phyloP scores from a whole-genome alignment of 2,797 vertebrate species.

The Macrochelys suwanniensis region DNA sequence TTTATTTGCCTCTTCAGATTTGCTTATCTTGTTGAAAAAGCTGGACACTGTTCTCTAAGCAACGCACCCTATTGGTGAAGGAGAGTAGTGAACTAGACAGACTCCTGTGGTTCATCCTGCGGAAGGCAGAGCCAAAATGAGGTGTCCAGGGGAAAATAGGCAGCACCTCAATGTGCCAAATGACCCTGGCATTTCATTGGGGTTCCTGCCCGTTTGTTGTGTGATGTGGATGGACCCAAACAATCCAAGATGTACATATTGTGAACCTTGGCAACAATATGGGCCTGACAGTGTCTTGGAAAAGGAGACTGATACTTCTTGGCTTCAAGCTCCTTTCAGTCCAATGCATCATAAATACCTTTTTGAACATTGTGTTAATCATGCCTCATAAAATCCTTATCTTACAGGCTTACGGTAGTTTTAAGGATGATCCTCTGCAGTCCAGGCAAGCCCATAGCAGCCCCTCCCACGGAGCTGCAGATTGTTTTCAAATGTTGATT shows the following conservation, averaged over 20 bases:
- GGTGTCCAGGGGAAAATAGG: accelerated
- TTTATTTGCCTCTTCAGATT: not conserved
- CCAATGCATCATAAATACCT: conserved; percentile 28
- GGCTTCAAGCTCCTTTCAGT: not conserved
- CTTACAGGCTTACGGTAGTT: not conserved
- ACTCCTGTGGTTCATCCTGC: not conserved
- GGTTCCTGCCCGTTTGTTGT: not conserved
- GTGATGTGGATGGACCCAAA: conserved; percentile 17
- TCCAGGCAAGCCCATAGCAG: not conserved
- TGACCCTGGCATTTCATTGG: not conserved
- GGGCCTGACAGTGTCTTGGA: not conserved
- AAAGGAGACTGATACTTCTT: not conserved
- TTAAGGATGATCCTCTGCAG: conserved; percentile 28
- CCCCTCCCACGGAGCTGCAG: conserved; percentile 18
- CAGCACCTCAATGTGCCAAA: accelerated
- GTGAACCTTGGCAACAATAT: conserved; percentile 1
- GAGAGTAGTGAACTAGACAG: not conserved
- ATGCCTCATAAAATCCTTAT: not conserved
- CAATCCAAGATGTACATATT: not conserved
- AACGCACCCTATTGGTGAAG: accelerated
- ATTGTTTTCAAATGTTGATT: conserved; percentile 43
- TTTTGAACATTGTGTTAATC: not conserved
- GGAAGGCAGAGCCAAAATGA: not conserved
- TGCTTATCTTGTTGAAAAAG: not conserved
- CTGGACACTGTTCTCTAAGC: not conserved